Percentiles rank a stretch among this genome's conserved stretches.
Evolutionary conservation across 2,797 vertebrate species (phyloP).

Genomic region (Hypotaenidia philippensis): DNA sequence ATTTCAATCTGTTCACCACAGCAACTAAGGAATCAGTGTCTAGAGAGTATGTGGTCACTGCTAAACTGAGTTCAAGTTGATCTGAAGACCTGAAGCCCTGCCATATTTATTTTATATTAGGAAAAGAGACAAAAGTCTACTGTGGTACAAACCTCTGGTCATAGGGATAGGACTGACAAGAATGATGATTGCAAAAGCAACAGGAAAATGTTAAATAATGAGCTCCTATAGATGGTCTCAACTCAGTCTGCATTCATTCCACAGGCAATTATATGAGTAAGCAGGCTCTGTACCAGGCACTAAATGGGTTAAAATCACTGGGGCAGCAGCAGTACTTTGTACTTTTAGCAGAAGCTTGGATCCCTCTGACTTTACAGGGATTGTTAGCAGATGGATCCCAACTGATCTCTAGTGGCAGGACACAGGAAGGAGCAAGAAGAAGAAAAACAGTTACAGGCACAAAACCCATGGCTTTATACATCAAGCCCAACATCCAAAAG

Average conservation of each 20-base stretch:
- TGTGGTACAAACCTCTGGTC: neutral
- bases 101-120: neutral
- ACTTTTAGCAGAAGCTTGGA: neutral
- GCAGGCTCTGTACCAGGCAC: neutral
- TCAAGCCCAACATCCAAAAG: conserved; percentile 8
- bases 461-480: neutral
- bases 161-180: neutral
- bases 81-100: neutral
- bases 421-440: neutral
- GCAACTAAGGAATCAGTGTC: neutral
- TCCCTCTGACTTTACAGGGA: neutral
- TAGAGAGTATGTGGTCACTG: neutral
- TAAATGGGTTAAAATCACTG: neutral
- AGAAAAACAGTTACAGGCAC: neutral
- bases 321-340: neutral
- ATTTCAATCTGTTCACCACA: neutral
- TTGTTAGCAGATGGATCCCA: neutral
- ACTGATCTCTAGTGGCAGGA: neutral
- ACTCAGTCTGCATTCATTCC: neutral
- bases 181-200: neutral
- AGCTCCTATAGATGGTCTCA: neutral
- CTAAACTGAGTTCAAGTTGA: neutral
- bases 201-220: neutral
- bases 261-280: neutral
- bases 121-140: neutral